Percentiles rank a stretch among this genome's conserved stretches.
Conservation (phyloP, 1,140 invertebrate species). For the Sitodiplosis mosellana region DNA sequence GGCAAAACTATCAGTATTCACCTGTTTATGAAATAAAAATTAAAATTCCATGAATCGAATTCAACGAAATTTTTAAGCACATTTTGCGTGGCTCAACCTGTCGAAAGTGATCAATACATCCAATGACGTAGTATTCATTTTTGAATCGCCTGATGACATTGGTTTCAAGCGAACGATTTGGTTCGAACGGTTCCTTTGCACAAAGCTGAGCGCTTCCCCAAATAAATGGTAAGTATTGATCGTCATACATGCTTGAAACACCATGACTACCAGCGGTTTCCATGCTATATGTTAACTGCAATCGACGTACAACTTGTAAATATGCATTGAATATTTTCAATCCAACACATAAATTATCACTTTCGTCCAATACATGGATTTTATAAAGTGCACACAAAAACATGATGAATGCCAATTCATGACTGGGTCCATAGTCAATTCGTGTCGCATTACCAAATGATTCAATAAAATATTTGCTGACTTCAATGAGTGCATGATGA, state of each 20-base stretch:
- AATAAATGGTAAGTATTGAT: conserved; percentile 91
- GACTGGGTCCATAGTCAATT: conserved; percentile 98
- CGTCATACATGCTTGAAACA: conserved; percentile 96
- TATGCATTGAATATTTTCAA: conserved; percentile 63
- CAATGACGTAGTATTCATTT: conserved; percentile 84
- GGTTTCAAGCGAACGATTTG: conserved; percentile 66
- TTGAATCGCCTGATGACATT: conserved; percentile 54
- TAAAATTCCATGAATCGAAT: no score
- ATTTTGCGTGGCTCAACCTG: conserved; percentile 22
- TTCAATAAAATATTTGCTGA: conserved; percentile 75
- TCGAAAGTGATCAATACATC: conserved; percentile 86
- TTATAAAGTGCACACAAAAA: conserved; percentile 91
- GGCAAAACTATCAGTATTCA: conserved; percentile 94
- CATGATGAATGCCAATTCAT: conserved; percentile 94
- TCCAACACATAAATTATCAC: conserved; percentile 61
- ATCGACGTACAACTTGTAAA: conserved; percentile 59
- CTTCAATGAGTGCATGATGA: conserved; percentile 69
- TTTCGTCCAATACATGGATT: conserved; percentile 53
- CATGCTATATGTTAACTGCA: conserved; percentile 89
- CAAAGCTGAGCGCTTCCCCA: conserved; percentile 96
- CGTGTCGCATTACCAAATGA: conserved; percentile 90
- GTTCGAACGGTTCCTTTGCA: conserved; percentile 63
- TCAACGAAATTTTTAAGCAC: no score
- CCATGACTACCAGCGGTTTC: conserved; percentile 99
- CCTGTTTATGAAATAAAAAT: conserved; percentile 27